These are phyloP conservation scores for Columba livia DNA, from an alignment of 2,113 vertebrate genomes.

Conservation along the genomic window DNA sequence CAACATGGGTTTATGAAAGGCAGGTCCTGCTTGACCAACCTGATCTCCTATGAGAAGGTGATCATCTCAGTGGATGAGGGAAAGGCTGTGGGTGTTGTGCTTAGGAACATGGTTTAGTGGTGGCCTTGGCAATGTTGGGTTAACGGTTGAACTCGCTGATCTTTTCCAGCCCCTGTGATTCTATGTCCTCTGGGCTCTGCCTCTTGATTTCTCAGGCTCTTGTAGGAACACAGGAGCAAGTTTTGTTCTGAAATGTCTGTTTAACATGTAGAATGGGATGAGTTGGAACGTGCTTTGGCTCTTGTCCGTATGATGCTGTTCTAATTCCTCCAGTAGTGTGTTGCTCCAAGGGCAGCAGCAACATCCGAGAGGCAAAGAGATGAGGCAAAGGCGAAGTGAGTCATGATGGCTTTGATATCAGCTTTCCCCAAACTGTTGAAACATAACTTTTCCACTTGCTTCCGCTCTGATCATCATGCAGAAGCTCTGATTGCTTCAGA, in stretches of 20 bases:
- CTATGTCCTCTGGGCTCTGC: neutral
- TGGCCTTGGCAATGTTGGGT: too few relatives aligned
- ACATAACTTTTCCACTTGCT: neutral
- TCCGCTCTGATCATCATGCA: neutral
- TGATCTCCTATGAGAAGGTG: too few relatives aligned
- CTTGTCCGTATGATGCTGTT: neutral
- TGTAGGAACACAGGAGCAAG: neutral
- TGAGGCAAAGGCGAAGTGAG: neutral
- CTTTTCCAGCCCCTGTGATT: too few relatives aligned
- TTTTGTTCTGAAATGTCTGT: neutral
- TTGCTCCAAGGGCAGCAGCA: neutral
- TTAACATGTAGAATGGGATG: neutral
- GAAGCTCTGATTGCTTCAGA: neutral
- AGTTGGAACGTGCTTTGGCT: neutral
- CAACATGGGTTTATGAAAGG: too few relatives aligned
- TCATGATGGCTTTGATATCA: neutral
- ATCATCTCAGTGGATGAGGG: too few relatives aligned
- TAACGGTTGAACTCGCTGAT: too few relatives aligned
- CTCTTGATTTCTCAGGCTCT: neutral
- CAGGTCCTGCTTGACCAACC: too few relatives aligned
- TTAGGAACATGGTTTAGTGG: too few relatives aligned
- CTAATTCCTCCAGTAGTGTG: rapidly evolving
- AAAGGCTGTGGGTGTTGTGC: too few relatives aligned
- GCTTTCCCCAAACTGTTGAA: neutral
- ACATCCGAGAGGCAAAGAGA: neutral